These are phyloP conservation scores for Eretmocerus hayati DNA, from an alignment of 2,888 invertebrate genomes.

Conservation along the genomic window DNA sequence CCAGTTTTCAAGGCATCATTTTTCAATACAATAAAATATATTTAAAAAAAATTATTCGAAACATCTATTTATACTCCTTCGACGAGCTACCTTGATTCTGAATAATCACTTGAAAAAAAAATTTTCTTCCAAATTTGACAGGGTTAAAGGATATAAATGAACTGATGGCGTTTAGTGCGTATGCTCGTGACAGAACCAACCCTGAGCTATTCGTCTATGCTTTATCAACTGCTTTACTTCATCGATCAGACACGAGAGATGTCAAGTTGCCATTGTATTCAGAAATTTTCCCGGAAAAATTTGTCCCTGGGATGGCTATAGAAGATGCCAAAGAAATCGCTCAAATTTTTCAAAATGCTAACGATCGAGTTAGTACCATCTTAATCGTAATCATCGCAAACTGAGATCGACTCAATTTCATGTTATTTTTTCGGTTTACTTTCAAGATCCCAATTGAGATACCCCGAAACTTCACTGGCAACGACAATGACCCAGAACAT, in stretches of 20 bases:
- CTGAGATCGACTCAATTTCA: too few relatives aligned
- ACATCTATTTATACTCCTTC: too few relatives aligned
- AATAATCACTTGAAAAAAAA: too few relatives aligned
- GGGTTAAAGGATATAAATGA: too few relatives aligned
- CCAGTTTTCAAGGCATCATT: too few relatives aligned
- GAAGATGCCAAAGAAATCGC: slow-evolving; percentile 62
- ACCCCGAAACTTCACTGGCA: slow-evolving; percentile 68
- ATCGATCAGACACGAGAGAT: slow-evolving; percentile 64
- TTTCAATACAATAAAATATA: too few relatives aligned
- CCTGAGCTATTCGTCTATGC: slow-evolving; percentile 75
- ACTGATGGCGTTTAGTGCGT: slow-evolving; percentile 64
- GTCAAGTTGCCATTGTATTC: slow-evolving; percentile 66
- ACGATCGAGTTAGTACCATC: not conserved
- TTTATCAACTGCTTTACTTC: slow-evolving; percentile 66
- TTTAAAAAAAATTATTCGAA: too few relatives aligned
- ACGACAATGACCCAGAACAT: slow-evolving; percentile 67
- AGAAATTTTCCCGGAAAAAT: slow-evolving; percentile 76
- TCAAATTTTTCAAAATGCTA: slow-evolving; percentile 45
- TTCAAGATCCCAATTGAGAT: slow-evolving; percentile 60
- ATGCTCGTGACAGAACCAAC: slow-evolving; percentile 66
- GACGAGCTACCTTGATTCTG: too few relatives aligned
- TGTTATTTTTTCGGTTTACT: too few relatives aligned
- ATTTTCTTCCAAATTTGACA: too few relatives aligned
- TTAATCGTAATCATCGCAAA: too few relatives aligned
- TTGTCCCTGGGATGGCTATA: slow-evolving; percentile 67